Conservation (phyloP, 2,113 vertebrate genomes). For the Notechis scutatus region DNA sequence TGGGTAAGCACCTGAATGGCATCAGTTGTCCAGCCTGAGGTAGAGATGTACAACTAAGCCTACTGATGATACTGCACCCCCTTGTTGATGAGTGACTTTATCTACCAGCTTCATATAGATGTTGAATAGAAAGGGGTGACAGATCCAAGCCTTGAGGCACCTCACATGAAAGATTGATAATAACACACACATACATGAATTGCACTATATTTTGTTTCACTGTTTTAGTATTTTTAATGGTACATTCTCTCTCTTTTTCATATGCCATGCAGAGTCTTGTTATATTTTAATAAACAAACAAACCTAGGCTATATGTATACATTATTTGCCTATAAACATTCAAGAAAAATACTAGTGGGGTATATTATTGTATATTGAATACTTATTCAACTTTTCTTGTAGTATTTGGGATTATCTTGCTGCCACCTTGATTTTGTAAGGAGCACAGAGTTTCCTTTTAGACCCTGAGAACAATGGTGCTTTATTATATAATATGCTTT, state of each 20-base stretch:
- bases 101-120: neutral
- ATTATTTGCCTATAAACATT: neutral
- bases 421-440: neutral
- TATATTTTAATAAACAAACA: neutral
- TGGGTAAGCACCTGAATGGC: neutral
- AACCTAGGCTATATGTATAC: neutral
- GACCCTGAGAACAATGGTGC: neutral
- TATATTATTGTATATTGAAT: neutral
- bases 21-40: neutral
- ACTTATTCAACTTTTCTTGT: neutral
- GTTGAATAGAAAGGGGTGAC: neutral
- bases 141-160: neutral
- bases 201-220: neutral
- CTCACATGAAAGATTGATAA: neutral
- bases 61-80: neutral
- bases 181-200: neutral
- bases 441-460: neutral
- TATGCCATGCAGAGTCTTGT: neutral
- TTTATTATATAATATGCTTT: conserved; percentile 23
- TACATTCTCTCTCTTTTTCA: neutral
- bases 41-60: neutral
- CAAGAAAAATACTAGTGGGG: neutral
- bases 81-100: neutral
- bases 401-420: neutral
- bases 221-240: neutral